Conservation (phyloP, 2,113 vertebrate genomes). For the Puffinus mauretanicus region DNA sequence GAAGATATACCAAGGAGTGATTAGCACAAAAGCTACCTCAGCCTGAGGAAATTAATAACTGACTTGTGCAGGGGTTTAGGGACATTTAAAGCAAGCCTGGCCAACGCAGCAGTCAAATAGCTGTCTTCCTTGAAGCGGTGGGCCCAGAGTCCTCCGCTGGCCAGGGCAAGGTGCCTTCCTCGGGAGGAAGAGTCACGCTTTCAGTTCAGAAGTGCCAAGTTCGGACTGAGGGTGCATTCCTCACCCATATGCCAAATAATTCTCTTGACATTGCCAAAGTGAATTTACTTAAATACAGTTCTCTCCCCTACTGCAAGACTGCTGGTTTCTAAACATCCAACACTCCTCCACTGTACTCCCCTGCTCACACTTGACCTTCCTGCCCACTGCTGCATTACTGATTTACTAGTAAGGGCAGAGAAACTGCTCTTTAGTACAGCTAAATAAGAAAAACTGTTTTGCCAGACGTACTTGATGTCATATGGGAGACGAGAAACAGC, state of each 20-base stretch:
- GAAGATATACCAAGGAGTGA: neutral
- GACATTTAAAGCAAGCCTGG: neutral
- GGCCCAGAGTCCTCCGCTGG: neutral
- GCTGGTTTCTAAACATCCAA: neutral
- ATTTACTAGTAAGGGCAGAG: neutral
- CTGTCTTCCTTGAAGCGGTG: neutral
- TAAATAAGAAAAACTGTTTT: neutral
- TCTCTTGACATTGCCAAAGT: neutral
- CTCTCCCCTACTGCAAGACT: neutral
- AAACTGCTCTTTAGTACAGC: neutral
- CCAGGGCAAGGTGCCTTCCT: neutral
- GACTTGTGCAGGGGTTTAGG: neutral
- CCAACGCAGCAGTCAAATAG: neutral
- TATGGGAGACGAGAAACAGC: neutral
- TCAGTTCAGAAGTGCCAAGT: neutral
- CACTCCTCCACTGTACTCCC: neutral
- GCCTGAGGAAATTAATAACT: neutral
- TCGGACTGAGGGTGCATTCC: neutral
- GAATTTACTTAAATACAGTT: neutral
- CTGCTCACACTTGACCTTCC: neutral
- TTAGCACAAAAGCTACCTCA: neutral
- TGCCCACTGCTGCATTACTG: neutral
- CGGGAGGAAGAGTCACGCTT: neutral
- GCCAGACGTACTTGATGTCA: neutral
- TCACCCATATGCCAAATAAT: neutral